phyloP scores from a whole-genome alignment of 23 tunicate species.

The Halocynthia roretzi region DNA sequence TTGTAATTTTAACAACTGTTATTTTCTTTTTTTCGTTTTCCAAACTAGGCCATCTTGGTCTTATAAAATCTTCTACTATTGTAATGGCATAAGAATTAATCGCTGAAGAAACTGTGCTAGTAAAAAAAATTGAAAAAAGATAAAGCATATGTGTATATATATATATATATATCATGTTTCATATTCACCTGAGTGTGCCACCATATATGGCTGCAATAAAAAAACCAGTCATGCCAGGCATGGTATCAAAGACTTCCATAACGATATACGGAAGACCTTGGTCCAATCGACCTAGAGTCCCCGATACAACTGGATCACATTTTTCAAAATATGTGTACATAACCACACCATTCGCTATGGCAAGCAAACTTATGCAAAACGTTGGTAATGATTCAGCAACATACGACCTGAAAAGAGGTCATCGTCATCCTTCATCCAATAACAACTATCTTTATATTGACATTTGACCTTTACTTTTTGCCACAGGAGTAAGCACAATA shows the following conservation, averaged over 20 bases:
- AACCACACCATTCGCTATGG: slow-evolving; percentile 7
- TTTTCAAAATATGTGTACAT: slow-evolving; percentile 26
- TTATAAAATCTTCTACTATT: not conserved
- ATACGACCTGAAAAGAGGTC: not conserved
- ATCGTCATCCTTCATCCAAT: not conserved
- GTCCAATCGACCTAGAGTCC: not conserved
- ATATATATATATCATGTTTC: not conserved
- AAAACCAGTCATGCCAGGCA: slow-evolving; percentile 18
- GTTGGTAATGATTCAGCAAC: not conserved
- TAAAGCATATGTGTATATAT: not conserved
- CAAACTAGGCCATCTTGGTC: not conserved
- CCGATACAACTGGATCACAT: slow-evolving; percentile 15
- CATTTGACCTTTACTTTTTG: too few species aligned
- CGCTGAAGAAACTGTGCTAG: slow-evolving; percentile 19
- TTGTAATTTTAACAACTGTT: not conserved
- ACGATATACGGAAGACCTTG: slow-evolving; percentile 11
- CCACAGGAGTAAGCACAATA: too few species aligned
- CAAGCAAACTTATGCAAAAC: not conserved
- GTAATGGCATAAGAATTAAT: slow-evolving; percentile 11
- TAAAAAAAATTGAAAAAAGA: not conserved
- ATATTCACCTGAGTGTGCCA: slow-evolving; percentile 14
- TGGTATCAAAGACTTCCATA: not conserved
- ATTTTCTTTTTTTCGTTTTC: not conserved
- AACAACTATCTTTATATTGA: too few species aligned
- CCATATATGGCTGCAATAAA: slow-evolving; percentile 19